Conservation (phyloP, 2,797 vertebrate genomes). For the Enoplosus armatus region DNA sequence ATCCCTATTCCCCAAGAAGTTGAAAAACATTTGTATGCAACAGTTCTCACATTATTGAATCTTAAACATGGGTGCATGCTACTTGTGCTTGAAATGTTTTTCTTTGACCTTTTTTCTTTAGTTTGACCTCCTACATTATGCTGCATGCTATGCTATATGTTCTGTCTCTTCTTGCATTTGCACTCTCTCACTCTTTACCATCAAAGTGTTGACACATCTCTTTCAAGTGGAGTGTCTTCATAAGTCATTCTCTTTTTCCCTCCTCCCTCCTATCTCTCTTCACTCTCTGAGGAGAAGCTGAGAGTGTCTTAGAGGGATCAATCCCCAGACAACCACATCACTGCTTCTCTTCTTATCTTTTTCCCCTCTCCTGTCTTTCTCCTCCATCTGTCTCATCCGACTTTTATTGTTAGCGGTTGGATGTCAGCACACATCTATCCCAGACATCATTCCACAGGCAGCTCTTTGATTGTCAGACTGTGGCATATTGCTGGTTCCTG, state of each 20-base stretch:
- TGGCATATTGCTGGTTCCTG: constrained; percentile 1
- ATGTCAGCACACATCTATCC: constrained; percentile 42
- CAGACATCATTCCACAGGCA: constrained; percentile 36
- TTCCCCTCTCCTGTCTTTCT: constrained; percentile 37
- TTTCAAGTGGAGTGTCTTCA: constrained; percentile 79
- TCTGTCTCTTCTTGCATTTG: constrained; percentile 49
- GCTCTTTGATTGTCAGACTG: constrained; percentile 46
- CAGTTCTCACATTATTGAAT: constrained; percentile 17
- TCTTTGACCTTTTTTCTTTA: constrained; percentile 44
- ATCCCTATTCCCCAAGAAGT: background rate
- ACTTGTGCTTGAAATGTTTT: constrained; percentile 24
- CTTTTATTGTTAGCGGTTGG: constrained; percentile 64
- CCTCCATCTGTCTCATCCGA: constrained; percentile 55
- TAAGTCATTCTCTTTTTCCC: constrained; percentile 81
- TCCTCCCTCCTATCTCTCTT: constrained; percentile 48
- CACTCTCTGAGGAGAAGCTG: constrained; percentile 71
- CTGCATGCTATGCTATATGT: constrained; percentile 33
- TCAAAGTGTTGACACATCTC: constrained; percentile 78
- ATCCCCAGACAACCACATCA: constrained; percentile 66
- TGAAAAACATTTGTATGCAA: background rate
- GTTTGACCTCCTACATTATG: constrained; percentile 56
- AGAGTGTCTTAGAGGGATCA: constrained; percentile 70
- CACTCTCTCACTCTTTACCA: constrained; percentile 60
- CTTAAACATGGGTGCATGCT: background rate
- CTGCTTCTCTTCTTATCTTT: constrained; percentile 60